Evolutionary conservation across 2,113 vertebrate genomes (phyloP).

Genomic region (Crotalus viridis): DNA sequence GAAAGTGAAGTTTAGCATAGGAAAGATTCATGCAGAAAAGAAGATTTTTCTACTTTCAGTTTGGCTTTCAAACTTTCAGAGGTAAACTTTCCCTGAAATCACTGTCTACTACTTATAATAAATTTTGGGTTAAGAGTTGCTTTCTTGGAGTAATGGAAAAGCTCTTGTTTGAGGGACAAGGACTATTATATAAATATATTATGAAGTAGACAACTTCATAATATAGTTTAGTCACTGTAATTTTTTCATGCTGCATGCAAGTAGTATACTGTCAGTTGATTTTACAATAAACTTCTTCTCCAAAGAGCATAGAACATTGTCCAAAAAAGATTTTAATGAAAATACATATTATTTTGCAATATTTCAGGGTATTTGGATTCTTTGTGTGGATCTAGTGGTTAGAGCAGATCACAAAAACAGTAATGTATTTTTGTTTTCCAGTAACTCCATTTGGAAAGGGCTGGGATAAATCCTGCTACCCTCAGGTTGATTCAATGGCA

Average conservation of each 20-base stretch:
- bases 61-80: not conserved
- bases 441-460: conserved; percentile 18
- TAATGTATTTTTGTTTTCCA: conserved; percentile 2
- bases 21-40: not conserved
- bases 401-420: not conserved
- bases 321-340: not conserved
- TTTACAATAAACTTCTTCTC: not conserved
- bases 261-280: not conserved
- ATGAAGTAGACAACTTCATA: not conserved
- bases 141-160: not conserved
- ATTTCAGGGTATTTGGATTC: not conserved
- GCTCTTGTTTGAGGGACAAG: not conserved
- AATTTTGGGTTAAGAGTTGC: not conserved
- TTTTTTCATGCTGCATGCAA: not conserved
- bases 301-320: not conserved
- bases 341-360: not conserved
- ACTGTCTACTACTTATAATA: not conserved
- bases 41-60: not conserved
- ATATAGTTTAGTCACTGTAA: not conserved
- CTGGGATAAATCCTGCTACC: conserved; percentile 10
- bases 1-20: not conserved
- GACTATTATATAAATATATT: not conserved
- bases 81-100: not conserved
- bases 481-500: not conserved
- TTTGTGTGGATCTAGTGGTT: not conserved